A percentile compares a stretch with the other conserved stretches of the same genome.
Conservation (phyloP, 2,113 vertebrate genomes). For the Micronycteris hirsuta region DNA sequence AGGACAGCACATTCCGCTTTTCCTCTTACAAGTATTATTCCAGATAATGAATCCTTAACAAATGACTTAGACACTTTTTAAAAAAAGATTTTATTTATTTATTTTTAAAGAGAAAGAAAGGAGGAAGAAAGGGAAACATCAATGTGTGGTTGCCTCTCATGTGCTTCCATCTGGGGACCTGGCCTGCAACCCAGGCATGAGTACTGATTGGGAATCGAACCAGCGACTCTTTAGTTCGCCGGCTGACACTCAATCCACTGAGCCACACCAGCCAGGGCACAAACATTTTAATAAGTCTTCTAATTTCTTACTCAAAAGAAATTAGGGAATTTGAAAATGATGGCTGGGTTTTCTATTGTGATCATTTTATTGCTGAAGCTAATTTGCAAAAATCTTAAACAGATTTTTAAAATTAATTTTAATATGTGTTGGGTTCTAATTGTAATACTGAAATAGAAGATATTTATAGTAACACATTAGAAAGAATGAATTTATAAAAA, state of each 20-base stretch:
- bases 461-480: not conserved
- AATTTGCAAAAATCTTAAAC: not conserved
- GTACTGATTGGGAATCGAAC: no score
- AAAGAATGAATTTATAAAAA: not conserved
- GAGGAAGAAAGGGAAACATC: no score
- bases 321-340: not conserved
- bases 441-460: not conserved
- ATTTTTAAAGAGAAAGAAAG: no score
- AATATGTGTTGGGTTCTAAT: not conserved
- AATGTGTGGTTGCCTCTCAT: no score
- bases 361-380: not conserved
- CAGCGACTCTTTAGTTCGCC: no score
- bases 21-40: not conserved
- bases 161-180: no score
- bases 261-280: no score
- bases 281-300: not conserved
- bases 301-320: not conserved
- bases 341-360: not conserved
- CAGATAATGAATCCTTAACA: not conserved
- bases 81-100: no score
- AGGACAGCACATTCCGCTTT: not conserved
- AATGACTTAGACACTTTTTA: not conserved
- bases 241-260: no score
- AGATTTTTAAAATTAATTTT: not conserved
- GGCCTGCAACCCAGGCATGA: no score